Evolutionary conservation across 1,140 invertebrate genomes (phyloP), one percentile per base, ranked within the genome.

Genomic region (Aleiodes sp.): DNA sequence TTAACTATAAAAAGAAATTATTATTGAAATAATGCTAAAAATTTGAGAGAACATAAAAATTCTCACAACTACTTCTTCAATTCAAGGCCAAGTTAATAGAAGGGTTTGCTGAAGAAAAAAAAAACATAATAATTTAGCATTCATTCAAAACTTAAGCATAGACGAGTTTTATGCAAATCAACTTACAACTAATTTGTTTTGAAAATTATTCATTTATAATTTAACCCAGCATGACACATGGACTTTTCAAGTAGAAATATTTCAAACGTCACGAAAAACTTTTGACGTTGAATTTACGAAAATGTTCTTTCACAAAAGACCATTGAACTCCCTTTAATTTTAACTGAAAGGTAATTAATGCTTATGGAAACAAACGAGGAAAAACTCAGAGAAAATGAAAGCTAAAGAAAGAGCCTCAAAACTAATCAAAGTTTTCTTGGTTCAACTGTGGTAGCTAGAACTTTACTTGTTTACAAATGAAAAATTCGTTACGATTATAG

Each of bases 271-370:
- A 52, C 46, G 16, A 52, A n/a, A n/a, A 52, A 52, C 46, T 52
- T 52, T 24, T 1, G 2, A 52, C 46, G 46, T 52, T 21, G 26
- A 52, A 52, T 52, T 52, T 52, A 52, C 46, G 19, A 35, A n/a
- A 35, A 35, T 21, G 16, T 16, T 24, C 21, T 24, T 24, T 52
- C 46, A 52, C 46, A 52, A 52, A 52, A 52, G 46, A 19, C 46
- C 46, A 52, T 52, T 52, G 46, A 52, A 21, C 21, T 21, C 46
- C 39, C 46, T 24, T 16, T n/a, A 52, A 21, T n/a, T 21, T 26
- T 9, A 24, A 52, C 46, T 52, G 26, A 52, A 52, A 52, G n/a
- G 46, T 52, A 52, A 52, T 52, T 52, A 52, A 52, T 52, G 46
- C 46, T 52, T n/a, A 8, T 52, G 46, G 26, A 21, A 52, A 52